phyloP scores from a whole-genome alignment of 2,888 invertebrate genomes.

The Eupithecia pulchellata region DNA sequence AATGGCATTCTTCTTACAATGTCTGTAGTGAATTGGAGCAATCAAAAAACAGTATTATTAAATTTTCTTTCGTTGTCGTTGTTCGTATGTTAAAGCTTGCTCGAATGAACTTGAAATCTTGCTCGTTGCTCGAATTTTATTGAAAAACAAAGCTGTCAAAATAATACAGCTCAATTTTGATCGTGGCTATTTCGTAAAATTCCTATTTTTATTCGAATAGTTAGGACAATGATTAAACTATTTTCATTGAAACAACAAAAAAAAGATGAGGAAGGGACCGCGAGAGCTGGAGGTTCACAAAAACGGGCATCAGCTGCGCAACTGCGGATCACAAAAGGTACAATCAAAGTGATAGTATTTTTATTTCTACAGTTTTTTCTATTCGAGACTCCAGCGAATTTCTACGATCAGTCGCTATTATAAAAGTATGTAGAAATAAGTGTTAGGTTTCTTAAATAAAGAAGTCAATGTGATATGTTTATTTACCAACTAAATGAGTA shows the following conservation, averaged over 20 bases:
- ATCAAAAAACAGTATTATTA: background rate
- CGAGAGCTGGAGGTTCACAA: slow-evolving; percentile 87
- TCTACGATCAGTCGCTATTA: too few relatives aligned
- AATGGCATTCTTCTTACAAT: background rate
- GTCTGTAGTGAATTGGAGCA: background rate
- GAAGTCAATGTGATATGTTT: background rate
- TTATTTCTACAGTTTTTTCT: background rate
- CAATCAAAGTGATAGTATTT: slow-evolving; percentile 38
- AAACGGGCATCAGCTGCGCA: slow-evolving; percentile 99
- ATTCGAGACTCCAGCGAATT: background rate
- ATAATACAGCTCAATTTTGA: slow-evolving; percentile 56
- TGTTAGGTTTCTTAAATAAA: background rate
- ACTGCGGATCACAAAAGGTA: slow-evolving; percentile 98
- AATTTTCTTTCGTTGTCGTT: slow-evolving; percentile 1
- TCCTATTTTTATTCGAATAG: slow-evolving; percentile 74
- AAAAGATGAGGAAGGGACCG: slow-evolving; percentile 96
- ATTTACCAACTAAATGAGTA: background rate
- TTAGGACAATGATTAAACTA: slow-evolving; percentile 95
- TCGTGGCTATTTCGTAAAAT: slow-evolving; percentile 68
- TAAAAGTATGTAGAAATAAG: background rate
- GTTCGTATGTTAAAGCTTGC: background rate
- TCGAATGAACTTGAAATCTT: slow-evolving; percentile 13
- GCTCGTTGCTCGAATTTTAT: slow-evolving; percentile 35
- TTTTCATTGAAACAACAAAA: slow-evolving; percentile 99
- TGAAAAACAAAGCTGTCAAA: slow-evolving; percentile 71